Base-by-base conservation (phyloP, 2,888 invertebrate genomes). In the Caenorhabditis angaria region DNA sequence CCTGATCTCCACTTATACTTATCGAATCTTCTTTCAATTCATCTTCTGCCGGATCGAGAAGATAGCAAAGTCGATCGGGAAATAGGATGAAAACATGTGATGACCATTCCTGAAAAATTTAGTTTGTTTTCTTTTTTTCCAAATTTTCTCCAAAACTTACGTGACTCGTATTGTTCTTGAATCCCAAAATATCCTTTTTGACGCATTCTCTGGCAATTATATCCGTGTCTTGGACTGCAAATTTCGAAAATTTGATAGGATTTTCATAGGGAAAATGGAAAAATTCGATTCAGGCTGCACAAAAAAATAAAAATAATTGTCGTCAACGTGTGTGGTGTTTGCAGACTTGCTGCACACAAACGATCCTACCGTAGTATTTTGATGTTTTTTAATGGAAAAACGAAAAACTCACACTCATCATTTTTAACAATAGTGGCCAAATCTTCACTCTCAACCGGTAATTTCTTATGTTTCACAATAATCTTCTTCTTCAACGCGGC, bases 401-500 rank as follows among this genome's bases (percentile, higher is more conserved):
- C n/a, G 25, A 32, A 61, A 47, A 51, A 25, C 67, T 66, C 22
- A 81, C 80, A 77, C 28, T 81, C 81, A 69, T 81, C 80, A 41
- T 61, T 68, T 27, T 73, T 78, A 47, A 70, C 78, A 22, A 75
- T 69, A 0, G 70, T 61, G 3, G 71, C 63, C 29, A 72, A 56
- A 35, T 79, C 76, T 27, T 80, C 80, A 58, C 70, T 79, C 55
- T 87, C 86, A 1, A 83, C 70, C 8, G 84, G 82, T 64, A 87
- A 70, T 68, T 87, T 87, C 70, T 87, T 87, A 66, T 87, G 87
- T 83, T 90, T 90, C 58, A 90, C 83, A 58, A 90, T 89, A 70
- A 90, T 89, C 77, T 89, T 89, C 64, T 87, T 80, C 66, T 88
- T 88, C 60, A 90, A 84, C 41, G 88, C 87, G 47, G 88, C 87